Evolutionary conservation across 2,797 vertebrate genomes (phyloP).

Genomic region (Otolemur crassicaudatus): DNA sequence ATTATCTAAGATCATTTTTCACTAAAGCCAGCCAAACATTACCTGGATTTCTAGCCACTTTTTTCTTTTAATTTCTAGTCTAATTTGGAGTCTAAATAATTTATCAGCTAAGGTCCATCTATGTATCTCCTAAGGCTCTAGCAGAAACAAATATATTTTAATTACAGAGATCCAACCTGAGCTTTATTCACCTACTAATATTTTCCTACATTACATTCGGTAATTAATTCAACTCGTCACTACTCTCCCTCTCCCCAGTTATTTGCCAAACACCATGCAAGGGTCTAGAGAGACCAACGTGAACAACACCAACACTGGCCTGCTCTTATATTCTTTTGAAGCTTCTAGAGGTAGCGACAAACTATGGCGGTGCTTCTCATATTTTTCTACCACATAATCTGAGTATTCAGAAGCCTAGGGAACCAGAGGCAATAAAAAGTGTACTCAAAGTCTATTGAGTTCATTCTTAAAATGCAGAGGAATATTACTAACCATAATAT

Average conservation of each 20-base stretch:
- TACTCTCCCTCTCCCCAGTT: neutral
- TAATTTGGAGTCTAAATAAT: constrained; percentile 23
- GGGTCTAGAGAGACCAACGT: neutral
- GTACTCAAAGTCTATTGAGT: neutral
- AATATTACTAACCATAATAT: neutral
- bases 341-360: neutral
- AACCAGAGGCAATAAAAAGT: neutral
- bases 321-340: neutral
- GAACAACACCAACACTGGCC: neutral
- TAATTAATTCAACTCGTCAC: neutral
- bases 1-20: constrained; percentile 30
- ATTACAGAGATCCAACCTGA: neutral
- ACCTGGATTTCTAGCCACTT: neutral
- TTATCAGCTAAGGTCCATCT: neutral
- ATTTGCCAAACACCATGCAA: neutral
- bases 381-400: neutral
- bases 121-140: neutral
- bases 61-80: neutral
- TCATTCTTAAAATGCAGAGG: constrained; percentile 28
- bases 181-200: neutral
- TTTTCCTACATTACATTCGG: neutral
- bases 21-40: neutral
- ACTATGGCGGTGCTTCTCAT: neutral
- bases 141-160: constrained; percentile 37
- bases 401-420: neutral